Base-by-base conservation (phyloP, 2,888 invertebrate genomes). In the Bombyx huttoni region DNA sequence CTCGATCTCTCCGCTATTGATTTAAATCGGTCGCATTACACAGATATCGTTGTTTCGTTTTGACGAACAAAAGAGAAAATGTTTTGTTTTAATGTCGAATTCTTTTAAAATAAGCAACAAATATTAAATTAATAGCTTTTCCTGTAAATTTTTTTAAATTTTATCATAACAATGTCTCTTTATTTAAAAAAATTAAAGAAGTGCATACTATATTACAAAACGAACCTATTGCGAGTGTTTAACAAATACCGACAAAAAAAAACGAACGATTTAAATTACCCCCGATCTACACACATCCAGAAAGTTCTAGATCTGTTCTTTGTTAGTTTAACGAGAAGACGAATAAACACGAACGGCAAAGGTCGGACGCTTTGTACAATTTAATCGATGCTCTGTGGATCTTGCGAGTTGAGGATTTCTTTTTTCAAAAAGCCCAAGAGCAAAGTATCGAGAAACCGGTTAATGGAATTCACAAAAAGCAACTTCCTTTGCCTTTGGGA, bases 311-410 rank as follows among this genome's bases (percentile, higher is more conserved):
- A 40, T 40, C 40, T 40, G 40, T 40, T 40, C 40, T 40, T 40
- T 40, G 65, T 68, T 68, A 64, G 64, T 67, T 68, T 68, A 73
- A 72, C 67, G 65, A 68, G 67, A 61, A 55, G 60, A 56, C 54
- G 55, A 57, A 64, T 60, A 70, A 72, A 71, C 65, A 74, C 52
- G 53, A 55, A 58, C 59, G 61, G 55, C 50, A 60, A 62, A 64
- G 68, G 63, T 65, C 59, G 54, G 61, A 59, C 61, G 62, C 66
- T 70, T 68, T 72, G 64, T 65, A 60, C 60, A 59, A 67, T 67
- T 67, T 66, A 70, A 75, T 72, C 70, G 57, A 52, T 53, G 53
- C 49, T n/a, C 49, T 48, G 34, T 47, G 49, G 24, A 53, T 13
- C 7, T 49, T 46, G 10, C 0, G 33, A 47, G 12, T 8, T 47